Conservation (phyloP, 2,113 vertebrate species). For the Myotis davidii region DNA sequence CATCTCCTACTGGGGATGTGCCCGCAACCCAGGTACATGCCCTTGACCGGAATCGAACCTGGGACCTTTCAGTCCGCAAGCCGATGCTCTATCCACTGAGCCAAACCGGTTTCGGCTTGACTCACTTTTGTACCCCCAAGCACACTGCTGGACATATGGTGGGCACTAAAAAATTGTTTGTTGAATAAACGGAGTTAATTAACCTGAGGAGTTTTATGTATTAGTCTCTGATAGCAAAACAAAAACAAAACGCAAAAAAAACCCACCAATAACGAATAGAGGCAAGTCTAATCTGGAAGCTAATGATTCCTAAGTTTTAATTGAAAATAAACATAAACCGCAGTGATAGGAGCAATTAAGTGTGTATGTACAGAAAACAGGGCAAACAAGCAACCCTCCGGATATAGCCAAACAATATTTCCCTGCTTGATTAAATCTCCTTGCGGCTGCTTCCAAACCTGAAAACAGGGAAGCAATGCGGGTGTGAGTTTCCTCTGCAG, state of each 20-base stretch:
- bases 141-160: background rate
- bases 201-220: constrained; percentile 24
- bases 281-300: constrained; percentile 37
- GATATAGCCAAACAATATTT: constrained; percentile 52
- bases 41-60: no score
- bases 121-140: background rate
- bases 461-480: background rate
- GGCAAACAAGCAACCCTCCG: background rate
- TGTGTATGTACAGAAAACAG: background rate
- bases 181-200: constrained; percentile 52
- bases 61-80: no score
- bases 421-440: constrained; percentile 38
- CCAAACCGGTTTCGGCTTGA: no score
- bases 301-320: constrained; percentile 49
- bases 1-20: no score
- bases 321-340: constrained; percentile 61
- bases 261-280: constrained; percentile 41
- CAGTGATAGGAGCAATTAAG: constrained; percentile 47
- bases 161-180: background rate
- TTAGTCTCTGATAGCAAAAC: constrained; percentile 45
- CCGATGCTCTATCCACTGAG: no score
- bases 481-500: background rate
- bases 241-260: background rate
- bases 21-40: no score
- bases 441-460: constrained; percentile 38